Evolutionary conservation across 2,888 invertebrate species (phyloP).

Genomic region (Choreutis nemorana): DNA sequence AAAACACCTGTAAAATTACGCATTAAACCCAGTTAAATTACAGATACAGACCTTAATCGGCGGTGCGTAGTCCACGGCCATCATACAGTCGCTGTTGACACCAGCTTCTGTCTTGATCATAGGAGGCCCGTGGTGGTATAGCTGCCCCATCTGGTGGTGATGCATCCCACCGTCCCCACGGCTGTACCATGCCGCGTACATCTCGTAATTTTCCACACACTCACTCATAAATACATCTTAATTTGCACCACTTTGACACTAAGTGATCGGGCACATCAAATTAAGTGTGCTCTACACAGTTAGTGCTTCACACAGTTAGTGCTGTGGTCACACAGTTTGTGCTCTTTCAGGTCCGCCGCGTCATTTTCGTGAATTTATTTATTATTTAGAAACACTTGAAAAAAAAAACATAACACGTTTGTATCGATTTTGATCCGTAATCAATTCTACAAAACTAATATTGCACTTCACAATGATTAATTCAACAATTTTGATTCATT

Average conservation of each 20-base stretch:
- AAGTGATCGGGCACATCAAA: too few species aligned
- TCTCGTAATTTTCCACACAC: slow-evolving; percentile 48
- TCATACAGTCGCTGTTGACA: slow-evolving; percentile 71
- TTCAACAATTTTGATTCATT: too few species aligned
- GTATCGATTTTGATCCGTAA: neutral
- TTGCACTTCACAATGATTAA: too few species aligned
- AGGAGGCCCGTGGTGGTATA: slow-evolving; percentile 64
- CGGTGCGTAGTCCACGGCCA: slow-evolving; percentile 71
- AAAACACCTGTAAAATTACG: too few species aligned
- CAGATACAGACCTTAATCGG: slow-evolving; percentile 69
- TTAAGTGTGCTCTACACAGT: too few species aligned
- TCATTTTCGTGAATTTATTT: too few species aligned
- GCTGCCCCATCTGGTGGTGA: slow-evolving; percentile 61
- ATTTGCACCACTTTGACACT: slow-evolving; percentile 5
- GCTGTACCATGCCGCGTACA: slow-evolving; percentile 66
- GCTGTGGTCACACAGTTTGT: too few species aligned
- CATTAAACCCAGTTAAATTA: too few species aligned
- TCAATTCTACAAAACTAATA: too few species aligned
- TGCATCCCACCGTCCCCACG: slow-evolving; percentile 60
- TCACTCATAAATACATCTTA: slow-evolving; percentile 54
- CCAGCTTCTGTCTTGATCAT: slow-evolving; percentile 70
- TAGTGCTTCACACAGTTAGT: too few species aligned
- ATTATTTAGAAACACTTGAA: neutral
- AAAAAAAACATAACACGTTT: neutral
- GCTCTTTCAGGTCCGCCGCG: too few species aligned